Conservation (phyloP, 2,113 vertebrate genomes). For the Onychostruthus taczanowskii region DNA sequence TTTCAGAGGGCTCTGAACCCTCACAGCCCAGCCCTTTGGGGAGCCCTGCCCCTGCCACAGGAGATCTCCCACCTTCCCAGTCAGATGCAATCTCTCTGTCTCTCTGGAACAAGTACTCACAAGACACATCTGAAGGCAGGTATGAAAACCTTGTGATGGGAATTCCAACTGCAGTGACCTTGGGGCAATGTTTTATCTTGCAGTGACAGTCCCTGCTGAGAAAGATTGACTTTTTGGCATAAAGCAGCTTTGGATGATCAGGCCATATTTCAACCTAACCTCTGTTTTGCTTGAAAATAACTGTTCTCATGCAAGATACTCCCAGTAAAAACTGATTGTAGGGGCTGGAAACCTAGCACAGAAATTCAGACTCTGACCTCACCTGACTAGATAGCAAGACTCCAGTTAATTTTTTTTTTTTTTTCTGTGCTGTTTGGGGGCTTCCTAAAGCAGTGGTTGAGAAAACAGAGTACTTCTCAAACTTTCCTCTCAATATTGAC, state of each 20-base stretch:
- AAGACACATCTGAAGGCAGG: conserved; percentile 61
- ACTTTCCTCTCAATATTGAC: not conserved
- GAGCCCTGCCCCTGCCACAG: not conserved
- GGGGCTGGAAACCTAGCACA: not conserved
- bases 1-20: not conserved
- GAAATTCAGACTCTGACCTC: not conserved
- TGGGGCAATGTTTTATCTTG: conserved; percentile 68
- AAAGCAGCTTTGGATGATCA: conserved; percentile 21
- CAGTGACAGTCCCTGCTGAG: conserved; percentile 53
- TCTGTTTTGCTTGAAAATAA: conserved; percentile 20
- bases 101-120: conserved; percentile 65
- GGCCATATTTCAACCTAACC: conserved; percentile 12
- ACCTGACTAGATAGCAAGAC: not conserved
- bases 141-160: conserved; percentile 61
- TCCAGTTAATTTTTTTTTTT: not conserved
- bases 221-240: conserved; percentile 62
- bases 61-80: not conserved
- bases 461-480: not conserved
- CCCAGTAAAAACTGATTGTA: not conserved
- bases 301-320: not conserved
- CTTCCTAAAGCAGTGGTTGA: not conserved
- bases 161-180: conserved; percentile 69
- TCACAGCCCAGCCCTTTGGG: not conserved
- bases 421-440: not conserved
- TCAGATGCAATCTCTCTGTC: conserved; percentile 12